Base-by-base conservation (phyloP, 2,888 invertebrate species). In the Clanis bilineata region DNA sequence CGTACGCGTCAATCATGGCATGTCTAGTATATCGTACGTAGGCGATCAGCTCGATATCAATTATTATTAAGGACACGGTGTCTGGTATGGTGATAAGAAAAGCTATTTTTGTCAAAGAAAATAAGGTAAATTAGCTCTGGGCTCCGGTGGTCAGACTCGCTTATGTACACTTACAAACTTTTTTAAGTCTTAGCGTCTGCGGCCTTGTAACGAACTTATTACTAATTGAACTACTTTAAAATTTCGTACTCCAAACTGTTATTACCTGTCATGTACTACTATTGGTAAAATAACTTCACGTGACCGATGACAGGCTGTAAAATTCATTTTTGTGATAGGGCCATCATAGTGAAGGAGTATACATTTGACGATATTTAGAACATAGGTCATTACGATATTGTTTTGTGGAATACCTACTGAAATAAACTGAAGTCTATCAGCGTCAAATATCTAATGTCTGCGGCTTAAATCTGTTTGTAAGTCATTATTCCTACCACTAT, bases 101-200 rank as follows among this genome's bases (percentile, higher is more conserved):
- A 80, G 87, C 83, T 92, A 92, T 91, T 92, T 92, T 92, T 92
- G 86, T 86, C 90, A 91, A 85, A 78, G 81, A 77, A 80, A 77
- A 77, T 80, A 86, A 84, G 78, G 79, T 83, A 79, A 79, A 78
- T 77, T 80, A 80, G 84, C 86, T 87, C 82, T 82, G 85, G 77
- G 76, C 74, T 76, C 85, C 90, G 91, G 90, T 88, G 90, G 90
- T 88, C 88, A 79, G 71, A 72, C 77, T 73, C 69, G 80, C 32
- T 41, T 22, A 7, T 54, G 25, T 41, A n/a, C 15, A 32, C 36
- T 55, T 32, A 25, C 55, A 22, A 55, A 59, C 41, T 39, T 18
- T 39, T 58, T 38, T 47, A 38, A 21, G 18, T 18, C 36, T 10
- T n/a, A n/a, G 6, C 32, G 54, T 32, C 21, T 4, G 18, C 22